Conservation (phyloP, 2,113 vertebrate genomes). For the Anoura caudifer region DNA sequence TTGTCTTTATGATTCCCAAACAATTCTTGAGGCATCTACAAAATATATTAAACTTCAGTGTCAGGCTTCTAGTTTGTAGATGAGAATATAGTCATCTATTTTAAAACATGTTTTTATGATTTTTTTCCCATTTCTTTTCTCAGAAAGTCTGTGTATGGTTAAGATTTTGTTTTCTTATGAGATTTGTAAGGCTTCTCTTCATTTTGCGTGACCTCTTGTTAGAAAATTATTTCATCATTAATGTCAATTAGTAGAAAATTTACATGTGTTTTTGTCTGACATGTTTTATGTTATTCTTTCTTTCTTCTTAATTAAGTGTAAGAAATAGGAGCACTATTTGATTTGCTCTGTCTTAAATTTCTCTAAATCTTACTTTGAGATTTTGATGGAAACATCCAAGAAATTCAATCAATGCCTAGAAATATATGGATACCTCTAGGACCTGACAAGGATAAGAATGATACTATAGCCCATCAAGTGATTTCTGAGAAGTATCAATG, state of each 20-base stretch:
- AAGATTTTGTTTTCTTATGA: background rate
- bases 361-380: background rate
- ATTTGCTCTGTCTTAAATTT: background rate
- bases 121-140: background rate
- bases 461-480: background rate
- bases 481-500: background rate
- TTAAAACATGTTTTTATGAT: background rate
- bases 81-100: background rate
- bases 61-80: background rate
- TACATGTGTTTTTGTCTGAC: background rate
- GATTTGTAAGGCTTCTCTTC: background rate
- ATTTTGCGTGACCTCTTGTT: background rate
- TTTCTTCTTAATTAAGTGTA: background rate
- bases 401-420: background rate
- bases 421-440: background rate
- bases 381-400: conserved; percentile 17
- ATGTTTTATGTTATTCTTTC: background rate
- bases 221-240: background rate
- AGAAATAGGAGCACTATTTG: background rate
- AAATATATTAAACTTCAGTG: background rate
- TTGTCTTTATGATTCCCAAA: background rate
- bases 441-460: background rate
- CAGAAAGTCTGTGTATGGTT: background rate
- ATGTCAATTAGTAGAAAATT: background rate
- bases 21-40: background rate